Conservation (phyloP, 2,888 invertebrate species). For the Netelia inedita region DNA sequence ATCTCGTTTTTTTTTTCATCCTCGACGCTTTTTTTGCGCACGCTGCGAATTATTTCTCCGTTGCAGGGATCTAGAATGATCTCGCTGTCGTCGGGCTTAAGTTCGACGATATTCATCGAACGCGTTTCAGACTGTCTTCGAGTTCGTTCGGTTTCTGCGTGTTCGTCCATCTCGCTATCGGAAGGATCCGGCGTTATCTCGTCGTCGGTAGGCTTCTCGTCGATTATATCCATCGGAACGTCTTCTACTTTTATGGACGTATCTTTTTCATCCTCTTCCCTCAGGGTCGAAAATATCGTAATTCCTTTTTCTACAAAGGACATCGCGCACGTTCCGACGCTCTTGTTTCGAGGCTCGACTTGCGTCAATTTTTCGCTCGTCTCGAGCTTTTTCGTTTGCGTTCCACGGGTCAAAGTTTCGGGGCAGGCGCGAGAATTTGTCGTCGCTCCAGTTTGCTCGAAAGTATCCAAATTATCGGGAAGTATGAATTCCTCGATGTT, state of each 20-base stretch:
- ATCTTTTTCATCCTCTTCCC: not conserved
- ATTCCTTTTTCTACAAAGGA: not conserved
- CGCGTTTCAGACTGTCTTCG: not conserved
- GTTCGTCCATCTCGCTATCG: not conserved
- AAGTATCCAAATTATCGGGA: not conserved
- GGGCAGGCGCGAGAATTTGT: not conserved
- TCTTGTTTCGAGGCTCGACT: not conserved
- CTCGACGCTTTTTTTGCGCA: not conserved
- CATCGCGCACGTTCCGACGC: not conserved
- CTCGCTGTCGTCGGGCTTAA: not conserved
- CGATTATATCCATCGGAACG: not conserved
- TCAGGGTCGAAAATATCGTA: not conserved
- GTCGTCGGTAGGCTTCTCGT: not conserved
- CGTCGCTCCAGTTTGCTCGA: not conserved
- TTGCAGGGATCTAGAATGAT: slow-evolving; percentile 4
- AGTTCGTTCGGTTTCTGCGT: not conserved
- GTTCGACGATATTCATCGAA: not conserved
- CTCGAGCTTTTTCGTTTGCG: not conserved
- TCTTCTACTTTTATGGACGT: not conserved
- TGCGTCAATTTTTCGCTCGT: not conserved
- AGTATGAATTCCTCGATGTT: slow-evolving; percentile 14
- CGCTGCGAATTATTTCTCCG: not conserved
- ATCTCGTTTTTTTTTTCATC: not conserved
- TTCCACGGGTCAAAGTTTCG: not conserved
- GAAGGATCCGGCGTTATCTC: not conserved